These are phyloP conservation scores for Spisula solida DNA, from an alignment of 2,888 invertebrate genomes.

Conservation along the genomic window DNA sequence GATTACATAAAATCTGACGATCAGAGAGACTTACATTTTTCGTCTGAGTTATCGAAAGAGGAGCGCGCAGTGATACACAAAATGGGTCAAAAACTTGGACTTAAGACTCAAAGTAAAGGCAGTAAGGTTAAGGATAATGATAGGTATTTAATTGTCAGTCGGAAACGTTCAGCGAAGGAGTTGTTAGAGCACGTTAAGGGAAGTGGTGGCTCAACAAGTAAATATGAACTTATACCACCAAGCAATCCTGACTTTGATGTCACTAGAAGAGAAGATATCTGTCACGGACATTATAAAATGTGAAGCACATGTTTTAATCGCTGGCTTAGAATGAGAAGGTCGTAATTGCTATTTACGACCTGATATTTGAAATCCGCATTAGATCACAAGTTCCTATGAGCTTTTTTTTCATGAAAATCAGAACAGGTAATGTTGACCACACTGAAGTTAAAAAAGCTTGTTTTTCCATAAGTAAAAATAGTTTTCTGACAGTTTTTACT, in stretches of 20 bases:
- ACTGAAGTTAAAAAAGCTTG: too few species aligned
- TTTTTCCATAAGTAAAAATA: too few species aligned
- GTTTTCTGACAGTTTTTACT: too few species aligned
- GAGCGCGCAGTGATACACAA: slow-evolving; percentile 88
- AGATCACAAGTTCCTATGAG: too few species aligned
- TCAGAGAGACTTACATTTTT: slow-evolving; percentile 87
- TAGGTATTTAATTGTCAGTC: slow-evolving; percentile 89
- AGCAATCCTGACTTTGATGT: slow-evolving; percentile 39
- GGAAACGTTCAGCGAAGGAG: slow-evolving; percentile 88
- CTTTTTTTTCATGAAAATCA: too few species aligned
- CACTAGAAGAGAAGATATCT: slow-evolving; percentile 42
- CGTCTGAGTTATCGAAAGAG: slow-evolving; percentile 87
- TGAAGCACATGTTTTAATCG: slow-evolving; percentile 7
- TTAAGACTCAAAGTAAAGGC: slow-evolving; percentile 89
- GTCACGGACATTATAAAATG: slow-evolving; percentile 63
- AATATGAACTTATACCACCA: slow-evolving; percentile 88
- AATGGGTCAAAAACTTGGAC: slow-evolving; percentile 86
- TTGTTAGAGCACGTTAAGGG: slow-evolving; percentile 88
- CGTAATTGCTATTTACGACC: too few species aligned
- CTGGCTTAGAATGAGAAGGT: too few species aligned
- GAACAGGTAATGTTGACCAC: too few species aligned
- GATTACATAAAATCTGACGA: slow-evolving; percentile 84
- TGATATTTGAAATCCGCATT: too few species aligned
- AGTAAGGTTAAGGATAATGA: slow-evolving; percentile 88
- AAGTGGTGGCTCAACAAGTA: slow-evolving; percentile 88